Evolutionary conservation across 2,888 invertebrate genomes (phyloP), one percentile per base, ranked within the genome.

Genomic region (Listrodromus nycthemerus): DNA sequence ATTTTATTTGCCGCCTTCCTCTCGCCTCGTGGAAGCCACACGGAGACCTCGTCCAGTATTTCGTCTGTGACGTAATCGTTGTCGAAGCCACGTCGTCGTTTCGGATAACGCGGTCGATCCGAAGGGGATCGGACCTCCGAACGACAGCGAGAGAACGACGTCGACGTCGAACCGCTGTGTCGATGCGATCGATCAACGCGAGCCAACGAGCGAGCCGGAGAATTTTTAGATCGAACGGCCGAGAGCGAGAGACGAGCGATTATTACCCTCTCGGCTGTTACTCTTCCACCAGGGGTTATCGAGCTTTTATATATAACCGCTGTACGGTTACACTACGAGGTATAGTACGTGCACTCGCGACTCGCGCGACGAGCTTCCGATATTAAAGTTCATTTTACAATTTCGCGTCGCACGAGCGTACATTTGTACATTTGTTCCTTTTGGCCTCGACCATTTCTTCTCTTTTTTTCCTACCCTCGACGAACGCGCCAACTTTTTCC

Each of bases 161-260:
- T n/a, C 41, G 58, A 37, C 58, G 24, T 71, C 58, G 41, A 33
- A 48, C 73, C 13, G 10, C 48, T 48, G 2, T 55, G 27, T 50
- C 73, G 19, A 63, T 63, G 73, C 21, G 73, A 74, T 74, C 73
- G 63, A 74, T 74, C 63, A 74, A 74, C 48, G 16, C 73, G 63
- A 74, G 48, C 55, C 48, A 74, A 24, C 73, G 63, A 48, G 61
- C 61, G 33, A 63, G 5, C 33, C 63, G 19, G 73, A 63, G 48
- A 61, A 48, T 74, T 63, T 74, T 74, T 74, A 74, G 63, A 74
- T 74, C 50, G 48, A 50, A 74, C 41, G 63, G 63, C 61, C 63
- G 16, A 48, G 30, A 48, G 30, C 48, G 61, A 55, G 73, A 63
- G 48, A 48, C 48, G 73, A 74, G 61, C 63, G 73, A 74, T 74